These are phyloP conservation scores for Pavo muticus DNA, from an alignment of 2,113 vertebrate genomes.

Conservation along the genomic window DNA sequence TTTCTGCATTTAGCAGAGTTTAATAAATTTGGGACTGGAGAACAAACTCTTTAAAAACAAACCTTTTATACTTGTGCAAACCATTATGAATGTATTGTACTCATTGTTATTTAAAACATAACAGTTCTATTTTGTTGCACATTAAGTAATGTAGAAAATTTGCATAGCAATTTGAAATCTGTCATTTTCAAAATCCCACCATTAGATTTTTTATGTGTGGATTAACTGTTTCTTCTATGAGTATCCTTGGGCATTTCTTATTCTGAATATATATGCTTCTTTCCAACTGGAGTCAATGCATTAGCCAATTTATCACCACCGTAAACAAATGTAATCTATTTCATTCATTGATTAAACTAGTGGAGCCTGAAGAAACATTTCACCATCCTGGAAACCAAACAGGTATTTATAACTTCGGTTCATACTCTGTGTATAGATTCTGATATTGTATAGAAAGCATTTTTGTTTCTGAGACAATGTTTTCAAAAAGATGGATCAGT, in stretches of 20 bases:
- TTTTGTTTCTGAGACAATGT: background rate
- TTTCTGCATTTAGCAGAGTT: background rate
- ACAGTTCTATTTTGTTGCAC: background rate
- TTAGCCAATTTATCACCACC: constrained; percentile 3
- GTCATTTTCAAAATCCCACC: background rate
- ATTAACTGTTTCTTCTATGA: background rate
- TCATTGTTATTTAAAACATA: background rate
- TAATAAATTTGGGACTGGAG: background rate
- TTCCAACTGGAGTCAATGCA: background rate
- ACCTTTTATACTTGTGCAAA: background rate
- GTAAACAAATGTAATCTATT: constrained; percentile 41
- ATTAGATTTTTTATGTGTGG: background rate
- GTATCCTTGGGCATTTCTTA: background rate
- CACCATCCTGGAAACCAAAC: constrained; percentile 12
- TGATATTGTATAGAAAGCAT: background rate
- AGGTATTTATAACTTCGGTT: constrained; percentile 10
- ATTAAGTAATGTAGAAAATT: background rate
- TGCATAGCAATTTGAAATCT: background rate
- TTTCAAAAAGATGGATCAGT: background rate
- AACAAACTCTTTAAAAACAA: background rate
- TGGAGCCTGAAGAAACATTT: constrained; percentile 18
- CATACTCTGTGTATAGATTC: background rate
- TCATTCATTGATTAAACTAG: constrained; percentile 46
- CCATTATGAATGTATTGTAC: background rate
- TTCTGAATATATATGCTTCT: background rate